Evolutionary conservation across 1,140 invertebrate genomes (phyloP).

Genomic region (Bathynomus jamesi): DNA sequence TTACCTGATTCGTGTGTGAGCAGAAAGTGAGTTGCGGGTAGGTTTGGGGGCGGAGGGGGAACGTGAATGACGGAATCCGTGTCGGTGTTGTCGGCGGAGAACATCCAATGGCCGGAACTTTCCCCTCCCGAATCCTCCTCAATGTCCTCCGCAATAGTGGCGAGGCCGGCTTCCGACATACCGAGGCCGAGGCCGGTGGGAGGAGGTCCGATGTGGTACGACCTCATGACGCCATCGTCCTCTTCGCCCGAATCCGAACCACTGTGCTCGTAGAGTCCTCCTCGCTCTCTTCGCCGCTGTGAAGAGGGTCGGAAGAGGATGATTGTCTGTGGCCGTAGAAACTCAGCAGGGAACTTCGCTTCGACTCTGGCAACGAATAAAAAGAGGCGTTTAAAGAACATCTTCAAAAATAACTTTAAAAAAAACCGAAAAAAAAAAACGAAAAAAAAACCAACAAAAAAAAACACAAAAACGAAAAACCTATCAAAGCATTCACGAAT

Average conservation of each 20-base stretch:
- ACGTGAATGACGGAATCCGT: conserved; percentile 23
- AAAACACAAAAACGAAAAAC: too few relatives aligned
- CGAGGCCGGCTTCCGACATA: conserved; percentile 8
- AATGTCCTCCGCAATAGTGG: conserved; percentile 21
- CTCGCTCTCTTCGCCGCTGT: neutral
- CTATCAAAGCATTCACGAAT: too few relatives aligned
- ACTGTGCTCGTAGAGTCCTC: neutral
- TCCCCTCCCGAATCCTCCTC: conserved; percentile 16
- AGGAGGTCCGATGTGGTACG: neutral
- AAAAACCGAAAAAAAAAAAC: too few relatives aligned
- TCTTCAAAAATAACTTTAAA: too few relatives aligned
- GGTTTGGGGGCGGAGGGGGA: too few relatives aligned
- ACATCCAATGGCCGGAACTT: conserved; percentile 25
- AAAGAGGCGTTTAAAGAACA: too few relatives aligned
- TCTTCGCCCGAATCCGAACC: neutral
- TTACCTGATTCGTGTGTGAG: neutral
- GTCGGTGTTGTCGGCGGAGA: conserved; percentile 27
- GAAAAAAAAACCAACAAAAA: too few relatives aligned
- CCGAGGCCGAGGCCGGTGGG: conserved; percentile 6
- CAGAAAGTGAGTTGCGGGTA: neutral
- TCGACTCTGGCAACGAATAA: neutral
- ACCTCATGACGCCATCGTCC: neutral
- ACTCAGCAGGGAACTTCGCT: neutral
- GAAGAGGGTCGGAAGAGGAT: neutral
- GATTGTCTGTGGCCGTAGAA: neutral